Evolutionary conservation across 2,113 vertebrate genomes (phyloP).

Genomic region (Semicossyphus pulcher): DNA sequence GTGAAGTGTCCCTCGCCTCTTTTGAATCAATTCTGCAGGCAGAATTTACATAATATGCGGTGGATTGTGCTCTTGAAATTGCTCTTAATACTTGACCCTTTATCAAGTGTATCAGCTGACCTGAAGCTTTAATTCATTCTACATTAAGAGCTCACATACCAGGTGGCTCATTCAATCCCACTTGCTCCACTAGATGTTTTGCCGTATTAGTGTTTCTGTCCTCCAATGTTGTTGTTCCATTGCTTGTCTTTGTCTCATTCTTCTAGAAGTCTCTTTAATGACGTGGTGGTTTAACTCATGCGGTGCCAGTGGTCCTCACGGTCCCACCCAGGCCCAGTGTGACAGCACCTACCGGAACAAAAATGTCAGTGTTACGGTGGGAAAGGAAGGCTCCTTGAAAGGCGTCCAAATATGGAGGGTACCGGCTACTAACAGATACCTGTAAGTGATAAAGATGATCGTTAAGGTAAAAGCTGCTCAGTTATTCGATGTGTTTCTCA

Average conservation of each 20-base stretch:
- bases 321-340: conserved; percentile 92
- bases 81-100: background rate
- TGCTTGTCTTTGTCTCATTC: background rate
- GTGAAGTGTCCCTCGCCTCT: background rate
- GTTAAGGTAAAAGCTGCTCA: background rate
- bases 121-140: conserved; percentile 19
- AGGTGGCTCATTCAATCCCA: conserved; percentile 5
- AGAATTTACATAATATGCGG: conserved; percentile 18
- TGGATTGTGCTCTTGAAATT: conserved; percentile 2
- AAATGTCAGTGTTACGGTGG: conserved; percentile 86
- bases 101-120: conserved; percentile 12
- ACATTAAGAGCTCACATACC: background rate
- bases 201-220: background rate
- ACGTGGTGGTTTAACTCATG: conserved; percentile 89
- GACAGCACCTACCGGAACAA: conserved; percentile 86
- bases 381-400: conserved; percentile 81
- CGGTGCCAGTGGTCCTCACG: conserved; percentile 86
- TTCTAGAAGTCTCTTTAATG: conserved; percentile 79
- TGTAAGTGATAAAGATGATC: conserved; percentile 73
- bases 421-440: conserved; percentile 86
- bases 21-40: conserved; percentile 10
- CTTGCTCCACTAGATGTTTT: background rate
- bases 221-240: background rate
- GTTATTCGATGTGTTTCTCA: no score
- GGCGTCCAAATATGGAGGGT: conserved; percentile 90